A percentile compares a stretch with the other conserved stretches of the same genome.
Evolutionary conservation across 2,888 invertebrate genomes (phyloP).

Genomic region (Chrysolina americana): DNA sequence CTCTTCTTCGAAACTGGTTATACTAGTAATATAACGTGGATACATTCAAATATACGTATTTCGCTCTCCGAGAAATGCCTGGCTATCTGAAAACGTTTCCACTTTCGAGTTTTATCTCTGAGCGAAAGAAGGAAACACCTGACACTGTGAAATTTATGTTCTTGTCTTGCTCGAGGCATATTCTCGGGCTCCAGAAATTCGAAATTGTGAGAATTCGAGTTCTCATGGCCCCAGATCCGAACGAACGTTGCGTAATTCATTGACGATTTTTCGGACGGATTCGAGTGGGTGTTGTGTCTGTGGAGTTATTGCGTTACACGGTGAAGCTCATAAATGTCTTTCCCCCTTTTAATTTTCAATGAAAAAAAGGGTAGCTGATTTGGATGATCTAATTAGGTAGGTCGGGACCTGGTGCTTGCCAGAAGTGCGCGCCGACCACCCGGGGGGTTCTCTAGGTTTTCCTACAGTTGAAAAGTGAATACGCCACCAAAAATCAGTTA

Average conservation of each 20-base stretch:
- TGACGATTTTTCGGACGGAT: not conserved
- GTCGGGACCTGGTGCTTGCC: too few species aligned
- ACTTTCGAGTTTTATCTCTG: constrained; percentile 35
- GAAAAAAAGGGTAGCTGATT: too few species aligned
- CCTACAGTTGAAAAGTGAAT: too few species aligned
- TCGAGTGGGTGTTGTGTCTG: too few species aligned
- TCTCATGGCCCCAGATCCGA: not conserved
- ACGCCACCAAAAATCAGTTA: too few species aligned
- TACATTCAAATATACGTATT: constrained; percentile 12
- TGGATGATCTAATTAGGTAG: too few species aligned
- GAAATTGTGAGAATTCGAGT: constrained; percentile 13
- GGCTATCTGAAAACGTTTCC: constrained; percentile 15
- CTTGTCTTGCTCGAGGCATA: constrained; percentile 32
- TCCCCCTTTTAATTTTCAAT: too few species aligned
- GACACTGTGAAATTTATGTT: constrained; percentile 41
- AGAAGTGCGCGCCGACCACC: too few species aligned
- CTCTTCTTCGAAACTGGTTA: constrained; percentile 10
- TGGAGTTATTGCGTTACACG: too few species aligned
- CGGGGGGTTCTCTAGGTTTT: too few species aligned
- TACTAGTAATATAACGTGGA: constrained; percentile 13
- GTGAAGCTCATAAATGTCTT: too few species aligned
- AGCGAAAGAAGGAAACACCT: constrained; percentile 35
- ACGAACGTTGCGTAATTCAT: not conserved
- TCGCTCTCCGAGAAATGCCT: not conserved
- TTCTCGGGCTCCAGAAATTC: constrained; percentile 37